Evolutionary conservation across 1,140 invertebrate genomes (phyloP).

Genomic region (Drosophila azteca): DNA sequence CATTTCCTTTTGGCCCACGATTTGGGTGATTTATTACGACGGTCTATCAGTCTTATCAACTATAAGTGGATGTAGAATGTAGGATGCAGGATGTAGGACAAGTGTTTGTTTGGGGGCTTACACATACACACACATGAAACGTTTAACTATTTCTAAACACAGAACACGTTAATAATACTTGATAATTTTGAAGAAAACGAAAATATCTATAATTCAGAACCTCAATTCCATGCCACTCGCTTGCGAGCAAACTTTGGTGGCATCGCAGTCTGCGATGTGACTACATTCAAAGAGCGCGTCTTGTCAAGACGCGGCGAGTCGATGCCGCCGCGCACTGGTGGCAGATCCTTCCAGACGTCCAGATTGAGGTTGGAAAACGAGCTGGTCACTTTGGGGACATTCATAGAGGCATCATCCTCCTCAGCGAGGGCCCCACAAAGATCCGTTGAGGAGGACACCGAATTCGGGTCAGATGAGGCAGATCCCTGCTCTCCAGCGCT

Average conservation of each 20-base stretch:
- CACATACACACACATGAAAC: neutral
- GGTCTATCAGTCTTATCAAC: constrained; percentile 49
- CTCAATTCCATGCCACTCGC: constrained; percentile 72
- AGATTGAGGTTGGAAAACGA: constrained; percentile 75
- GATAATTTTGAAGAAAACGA: constrained; percentile 49
- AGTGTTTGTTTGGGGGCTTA: neutral
- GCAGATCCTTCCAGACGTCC: constrained; percentile 71
- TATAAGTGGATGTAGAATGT: constrained; percentile 17
- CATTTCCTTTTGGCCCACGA: constrained; percentile 30
- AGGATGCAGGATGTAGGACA: neutral
- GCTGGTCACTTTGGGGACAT: constrained; percentile 42
- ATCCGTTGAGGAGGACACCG: neutral
- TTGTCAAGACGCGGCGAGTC: constrained; percentile 52
- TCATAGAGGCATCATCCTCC: constrained; percentile 15
- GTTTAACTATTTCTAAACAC: constrained; percentile 41
- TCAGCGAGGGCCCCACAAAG: neutral
- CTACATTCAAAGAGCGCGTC: constrained; percentile 68
- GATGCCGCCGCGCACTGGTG: constrained; percentile 38
- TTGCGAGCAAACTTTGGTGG: constrained; percentile 76
- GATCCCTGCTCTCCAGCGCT: constrained; percentile 31
- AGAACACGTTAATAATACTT: constrained; percentile 51
- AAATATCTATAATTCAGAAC: neutral
- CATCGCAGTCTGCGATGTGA: constrained; percentile 57
- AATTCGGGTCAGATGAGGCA: neutral
- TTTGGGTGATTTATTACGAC: constrained; percentile 49